Percentiles rank a stretch among this genome's conserved stretches.
phyloP scores from a whole-genome alignment of 2,797 vertebrate genomes.

The Enteromius treurensis region DNA sequence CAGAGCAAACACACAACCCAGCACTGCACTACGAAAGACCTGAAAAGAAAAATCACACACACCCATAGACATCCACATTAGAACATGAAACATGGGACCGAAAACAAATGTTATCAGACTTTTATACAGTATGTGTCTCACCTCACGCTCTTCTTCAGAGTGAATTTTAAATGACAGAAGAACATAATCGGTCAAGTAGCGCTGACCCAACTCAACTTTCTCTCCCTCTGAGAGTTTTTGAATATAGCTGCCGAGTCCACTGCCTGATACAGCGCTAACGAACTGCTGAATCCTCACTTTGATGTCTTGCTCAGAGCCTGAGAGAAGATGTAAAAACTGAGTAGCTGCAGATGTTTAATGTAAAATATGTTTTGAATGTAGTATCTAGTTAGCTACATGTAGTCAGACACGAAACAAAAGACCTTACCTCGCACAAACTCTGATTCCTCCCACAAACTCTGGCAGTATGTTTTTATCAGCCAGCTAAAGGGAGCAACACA shows the following conservation, averaged over 20 bases:
- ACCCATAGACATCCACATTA: neutral
- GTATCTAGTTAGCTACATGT: neutral
- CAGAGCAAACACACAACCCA: slow-evolving; percentile 70
- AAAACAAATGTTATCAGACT: neutral
- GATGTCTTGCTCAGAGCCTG: slow-evolving; percentile 60
- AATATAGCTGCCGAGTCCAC: slow-evolving; percentile 65
- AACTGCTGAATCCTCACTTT: slow-evolving; percentile 68
- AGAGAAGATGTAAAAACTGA: neutral
- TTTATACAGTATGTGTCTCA: slow-evolving; percentile 43
- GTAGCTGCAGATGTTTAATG: neutral
- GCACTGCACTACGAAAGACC: slow-evolving; percentile 67
- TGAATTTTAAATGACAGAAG: slow-evolving; percentile 70
- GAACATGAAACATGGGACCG: neutral
- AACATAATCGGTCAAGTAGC: slow-evolving; percentile 74
- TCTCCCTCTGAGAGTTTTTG: slow-evolving; percentile 67
- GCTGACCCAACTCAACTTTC: slow-evolving; percentile 49
- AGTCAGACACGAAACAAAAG: neutral
- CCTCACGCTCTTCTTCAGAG: slow-evolving; percentile 67
- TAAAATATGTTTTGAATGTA: neutral
- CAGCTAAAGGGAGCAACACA: slow-evolving; percentile 77
- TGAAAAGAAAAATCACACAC: slow-evolving; percentile 45
- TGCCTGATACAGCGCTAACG: slow-evolving; percentile 67
- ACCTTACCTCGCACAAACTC: slow-evolving; percentile 73
- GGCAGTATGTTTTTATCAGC: slow-evolving; percentile 68
- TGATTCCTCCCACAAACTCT: slow-evolving; percentile 78